Percentiles rank a stretch among this genome's conserved stretches.
These are phyloP conservation scores for Nannoperca australis DNA, from an alignment of 2,797 vertebrate species.

Conservation along the genomic window DNA sequence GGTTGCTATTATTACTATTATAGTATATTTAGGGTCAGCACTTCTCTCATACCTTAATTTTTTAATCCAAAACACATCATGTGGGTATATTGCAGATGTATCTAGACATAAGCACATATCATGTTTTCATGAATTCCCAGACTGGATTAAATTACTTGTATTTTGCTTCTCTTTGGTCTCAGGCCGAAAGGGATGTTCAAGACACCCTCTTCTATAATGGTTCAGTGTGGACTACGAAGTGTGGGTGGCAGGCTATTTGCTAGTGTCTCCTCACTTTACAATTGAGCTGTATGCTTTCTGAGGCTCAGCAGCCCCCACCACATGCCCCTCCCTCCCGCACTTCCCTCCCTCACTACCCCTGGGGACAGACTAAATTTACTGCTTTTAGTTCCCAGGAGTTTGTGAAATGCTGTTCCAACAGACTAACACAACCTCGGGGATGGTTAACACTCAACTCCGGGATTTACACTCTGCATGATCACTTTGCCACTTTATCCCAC, in stretches of 20 bases:
- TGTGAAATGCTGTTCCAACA: slow-evolving; percentile 62
- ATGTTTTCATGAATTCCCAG: slow-evolving; percentile 18
- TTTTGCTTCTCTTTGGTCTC: slow-evolving; percentile 21
- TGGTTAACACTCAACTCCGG: slow-evolving; percentile 64
- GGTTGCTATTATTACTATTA: slow-evolving; percentile 36
- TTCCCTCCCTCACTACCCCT: slow-evolving; percentile 40
- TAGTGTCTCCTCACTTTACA: slow-evolving; percentile 50
- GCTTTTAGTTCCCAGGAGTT: slow-evolving; percentile 64
- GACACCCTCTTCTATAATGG: slow-evolving; percentile 30
- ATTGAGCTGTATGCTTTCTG: slow-evolving; percentile 57
- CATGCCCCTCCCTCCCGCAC: slow-evolving; percentile 9
- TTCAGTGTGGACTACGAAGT: slow-evolving; percentile 26
- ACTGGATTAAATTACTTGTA: slow-evolving; percentile 33
- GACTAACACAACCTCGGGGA: slow-evolving; percentile 68
- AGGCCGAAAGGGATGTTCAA: slow-evolving; percentile 24
- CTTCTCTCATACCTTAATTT: not conserved
- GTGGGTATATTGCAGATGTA: not conserved
- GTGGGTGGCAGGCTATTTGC: slow-evolving; percentile 61
- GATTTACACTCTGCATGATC: slow-evolving; percentile 71
- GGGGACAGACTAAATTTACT: slow-evolving; percentile 66
- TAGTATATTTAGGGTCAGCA: slow-evolving; percentile 3
- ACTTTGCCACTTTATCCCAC: slow-evolving; percentile 47
- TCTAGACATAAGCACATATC: not conserved
- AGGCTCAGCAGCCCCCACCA: not conserved
- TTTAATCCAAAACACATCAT: slow-evolving; percentile 16